Base-by-base conservation (phyloP, 2,113 vertebrate species). In the Halichoeres trimaculatus region DNA sequence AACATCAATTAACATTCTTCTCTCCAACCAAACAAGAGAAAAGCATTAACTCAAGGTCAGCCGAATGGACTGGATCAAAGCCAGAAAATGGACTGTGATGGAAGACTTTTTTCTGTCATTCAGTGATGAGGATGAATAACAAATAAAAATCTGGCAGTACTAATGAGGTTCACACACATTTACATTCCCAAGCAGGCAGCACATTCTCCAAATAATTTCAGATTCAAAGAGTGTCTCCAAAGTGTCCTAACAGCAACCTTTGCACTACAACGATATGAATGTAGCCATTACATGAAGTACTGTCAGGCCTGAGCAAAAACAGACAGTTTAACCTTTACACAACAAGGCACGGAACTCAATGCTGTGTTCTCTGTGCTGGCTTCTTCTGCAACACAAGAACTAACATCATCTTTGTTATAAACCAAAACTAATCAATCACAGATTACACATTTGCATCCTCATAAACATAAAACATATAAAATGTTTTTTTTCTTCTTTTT, bases 301-400 rank as follows among this genome's bases (percentile, higher is more conserved):
- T 1, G 16, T 70, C 65, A 35, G 17, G 51, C 77, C 79, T 68
- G 56, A 66, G 61, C 56, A 85, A 30, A 3, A 80, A 76, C 66
- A 73, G 69, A 77, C 79, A 74, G 72, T 75, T 85, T 82, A 84
- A 87, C 86, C 86, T 88, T 90, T 83, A 73, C 23, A 76, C 48
- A 54, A 57, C 20, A 41, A 65, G 53, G 52, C 47, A 11, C 4
- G 0, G 23, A 61, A 1, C 38, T 55, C 50, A 75, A 63, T 66
- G 67, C 24, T 17, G 1, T 54, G 55, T 52, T 78, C 41, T 67
- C 70, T 8, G 17, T 30, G 30, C 51, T 50, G 20, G 34, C 60
- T 50, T 66, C 19, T 65, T 51, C 24, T 36, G 9, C 22, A 63
- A 55, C 34, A 12, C 67, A 59, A 36, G 62, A 68, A 50, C 13